These are phyloP conservation scores for Sebastes dallii DNA, from an alignment of 2,797 vertebrate species.

Conservation along the genomic window DNA sequence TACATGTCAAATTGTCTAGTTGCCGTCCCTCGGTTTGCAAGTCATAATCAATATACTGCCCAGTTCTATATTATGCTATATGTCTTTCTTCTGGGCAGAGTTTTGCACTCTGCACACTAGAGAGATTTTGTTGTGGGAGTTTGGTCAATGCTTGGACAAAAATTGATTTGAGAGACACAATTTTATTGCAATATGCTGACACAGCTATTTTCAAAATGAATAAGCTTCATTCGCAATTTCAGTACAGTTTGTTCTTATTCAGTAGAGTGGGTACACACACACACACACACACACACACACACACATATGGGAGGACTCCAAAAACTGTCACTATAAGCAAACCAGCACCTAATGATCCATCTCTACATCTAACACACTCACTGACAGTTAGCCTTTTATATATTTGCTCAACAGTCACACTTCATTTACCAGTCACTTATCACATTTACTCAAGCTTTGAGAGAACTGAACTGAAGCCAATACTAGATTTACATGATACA, in stretches of 20 bases:
- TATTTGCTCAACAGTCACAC: background rate
- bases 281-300: background rate
- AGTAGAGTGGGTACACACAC: background rate
- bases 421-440: background rate
- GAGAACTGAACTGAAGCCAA: background rate
- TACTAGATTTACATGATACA: background rate
- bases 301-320: background rate
- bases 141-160: background rate
- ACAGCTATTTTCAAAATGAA: conserved; percentile 11
- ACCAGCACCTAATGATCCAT: conserved; percentile 33
- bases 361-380: background rate
- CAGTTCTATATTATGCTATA: background rate
- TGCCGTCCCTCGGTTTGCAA: background rate
- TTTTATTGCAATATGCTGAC: conserved; percentile 16
- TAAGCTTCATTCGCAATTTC: conserved; percentile 5
- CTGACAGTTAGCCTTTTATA: background rate
- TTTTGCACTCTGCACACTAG: background rate
- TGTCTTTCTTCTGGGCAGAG: background rate
- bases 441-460: background rate
- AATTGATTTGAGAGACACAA: background rate
- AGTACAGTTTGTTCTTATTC: conserved; percentile 13
- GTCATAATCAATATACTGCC: background rate
- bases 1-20: background rate
- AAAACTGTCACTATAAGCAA: conserved; percentile 12
- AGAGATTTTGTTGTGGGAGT: background rate